Base-by-base conservation (phyloP, 2,888 invertebrate genomes). In the Microdon myrmicae region DNA sequence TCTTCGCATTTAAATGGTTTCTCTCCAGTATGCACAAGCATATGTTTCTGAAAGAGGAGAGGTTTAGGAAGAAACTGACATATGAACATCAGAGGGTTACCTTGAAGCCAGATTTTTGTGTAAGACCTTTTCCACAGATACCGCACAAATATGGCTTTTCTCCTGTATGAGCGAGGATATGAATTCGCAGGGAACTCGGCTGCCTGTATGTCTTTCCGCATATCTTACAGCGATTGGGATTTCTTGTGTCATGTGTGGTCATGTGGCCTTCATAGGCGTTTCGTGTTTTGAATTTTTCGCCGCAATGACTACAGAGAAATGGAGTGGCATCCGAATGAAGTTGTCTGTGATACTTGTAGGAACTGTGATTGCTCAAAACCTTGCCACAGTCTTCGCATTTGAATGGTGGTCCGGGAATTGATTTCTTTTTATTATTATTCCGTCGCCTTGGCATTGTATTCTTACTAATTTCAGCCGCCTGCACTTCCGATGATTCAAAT, bases 51-150 rank as follows among this genome's bases (percentile, higher is more conserved):
- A 1, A 25, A 16, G 1, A 28, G 12, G 13, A n/a, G n/a, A 22
- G 22, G 8, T 8, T 8, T 22, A 22, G 8, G 22, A 8, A 5
- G 8, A 8, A 22, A 22, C 22, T 8, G 8, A 22, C 5, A 22
- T 22, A 5, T 8, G 8, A 6, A 22, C 22, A 22, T 22, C 22
- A n/a, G 6, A 6, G 22, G 5, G 6, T 22, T 22, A 22, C 6
- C 60, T 79, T 79, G 47, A 75, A 78, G 19, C 79, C 79, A 0
- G 79, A 79, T 54, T 76, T 79, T 55, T 79, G 79, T 1, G 79
- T 79, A 67, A 79, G 70, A 1, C 79, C 75, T 44, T 79, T 79
- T 12, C 79, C 79, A 45, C 79, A 79, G 9, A 79, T 71, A 7
- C 69, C 70, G 32, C 79, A 79, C 6, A 70, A 67, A 51, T 74